Base-by-base conservation (phyloP, 2,888 invertebrate genomes). In the Pollenia griseotomentosa region DNA sequence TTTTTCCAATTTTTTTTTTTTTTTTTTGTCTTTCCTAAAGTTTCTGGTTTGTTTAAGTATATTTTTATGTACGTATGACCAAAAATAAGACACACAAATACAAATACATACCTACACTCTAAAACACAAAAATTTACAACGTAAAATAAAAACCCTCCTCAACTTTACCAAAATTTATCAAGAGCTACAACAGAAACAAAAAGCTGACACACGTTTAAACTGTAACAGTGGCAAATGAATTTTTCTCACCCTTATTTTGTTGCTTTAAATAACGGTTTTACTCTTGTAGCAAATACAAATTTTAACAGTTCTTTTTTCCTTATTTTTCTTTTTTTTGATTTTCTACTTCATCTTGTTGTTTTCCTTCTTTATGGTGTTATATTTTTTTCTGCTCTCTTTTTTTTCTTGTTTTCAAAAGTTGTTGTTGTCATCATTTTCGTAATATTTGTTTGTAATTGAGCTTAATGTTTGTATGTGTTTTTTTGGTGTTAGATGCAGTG, bases 161-260 rank as follows among this genome's bases (percentile, higher is more conserved):
- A 71, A 63, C 16, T 75, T 70, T 75, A 44, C 59, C 63, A 65
- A 51, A 77, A 65, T 33, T 73, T 63, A 78, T 33, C 33, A 68
- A 74, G 63, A 75, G 61, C 46, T 55, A 55, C 46, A 51, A 84
- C 66, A 78, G 65, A 42, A 71, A 71, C 55, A 73, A 70, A 65
- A 12, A 10, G 40, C 40, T 33, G 23, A 23, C 44, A 66, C 23
- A 51, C 48, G 40, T 46, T 55, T 16, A 53, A 44, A 73, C 57
- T 23, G 42, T 57, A 59, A 16, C 19, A 16, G 23, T 33, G 40
- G 66, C 12, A 51, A 46, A 42, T 33, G 33, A 74, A 74, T 16
- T 74, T 74, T 66, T 79, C 84, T 84, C 68, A 84, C 68, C 65
- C 79, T 74, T 79, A 68, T 73, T 78, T 70, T 33, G 33, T 33